phyloP scores from a whole-genome alignment of 2,113 vertebrate genomes.

The Calyptomena viridis region DNA sequence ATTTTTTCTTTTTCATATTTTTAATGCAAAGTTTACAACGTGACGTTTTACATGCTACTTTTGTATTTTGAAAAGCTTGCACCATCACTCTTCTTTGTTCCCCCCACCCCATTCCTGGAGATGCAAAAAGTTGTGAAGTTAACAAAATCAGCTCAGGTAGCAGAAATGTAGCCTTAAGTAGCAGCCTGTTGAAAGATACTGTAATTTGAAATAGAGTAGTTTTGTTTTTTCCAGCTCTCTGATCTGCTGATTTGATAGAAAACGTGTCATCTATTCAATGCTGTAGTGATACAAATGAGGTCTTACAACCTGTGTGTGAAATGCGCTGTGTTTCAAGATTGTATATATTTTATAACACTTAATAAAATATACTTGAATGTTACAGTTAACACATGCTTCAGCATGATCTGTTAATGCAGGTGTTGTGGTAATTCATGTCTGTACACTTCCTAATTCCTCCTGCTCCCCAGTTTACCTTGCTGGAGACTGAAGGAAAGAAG shows the following conservation, averaged over 20 bases:
- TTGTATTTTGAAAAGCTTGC: constrained; percentile 28
- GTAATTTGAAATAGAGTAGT: not conserved
- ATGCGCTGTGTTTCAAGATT: not conserved
- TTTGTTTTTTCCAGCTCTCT: not conserved
- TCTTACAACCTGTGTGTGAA: not conserved
- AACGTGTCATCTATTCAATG: not conserved
- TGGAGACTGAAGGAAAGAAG: not conserved
- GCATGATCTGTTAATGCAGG: not conserved
- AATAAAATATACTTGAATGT: constrained; percentile 48
- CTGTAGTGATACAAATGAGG: not conserved
- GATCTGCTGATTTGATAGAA: not conserved
- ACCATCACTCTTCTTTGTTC: not conserved
- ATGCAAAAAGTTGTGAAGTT: not conserved
- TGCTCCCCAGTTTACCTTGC: not conserved
- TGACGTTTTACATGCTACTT: constrained; percentile 46
- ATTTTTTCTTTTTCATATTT: constrained; percentile 63
- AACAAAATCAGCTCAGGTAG: constrained; percentile 26
- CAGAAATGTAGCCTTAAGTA: constrained; percentile 11
- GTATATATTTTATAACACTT: constrained; percentile 25
- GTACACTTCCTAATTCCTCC: not conserved
- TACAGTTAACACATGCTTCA: not conserved
- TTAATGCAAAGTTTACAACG: constrained; percentile 63
- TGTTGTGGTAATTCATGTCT: not conserved
- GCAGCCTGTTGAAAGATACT: not conserved
- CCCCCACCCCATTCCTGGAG: accelerated